These are phyloP conservation scores for Gouania willdenowi DNA, from an alignment of 2,797 vertebrate species.

Conservation along the genomic window DNA sequence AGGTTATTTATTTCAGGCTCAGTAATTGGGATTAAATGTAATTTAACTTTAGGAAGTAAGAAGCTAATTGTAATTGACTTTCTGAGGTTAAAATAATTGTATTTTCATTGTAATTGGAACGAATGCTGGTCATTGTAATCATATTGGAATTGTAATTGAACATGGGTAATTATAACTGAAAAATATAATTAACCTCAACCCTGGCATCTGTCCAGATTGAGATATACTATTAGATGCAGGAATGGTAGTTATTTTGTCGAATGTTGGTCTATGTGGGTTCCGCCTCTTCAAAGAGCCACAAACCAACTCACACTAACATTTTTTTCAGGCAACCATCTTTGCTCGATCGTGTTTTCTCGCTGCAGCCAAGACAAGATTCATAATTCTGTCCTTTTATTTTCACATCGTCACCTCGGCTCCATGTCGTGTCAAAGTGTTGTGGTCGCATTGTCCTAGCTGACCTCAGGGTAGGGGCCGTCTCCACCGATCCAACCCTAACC, in stretches of 20 bases:
- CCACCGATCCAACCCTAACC: slow-evolving; percentile 84
- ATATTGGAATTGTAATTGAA: too few species aligned
- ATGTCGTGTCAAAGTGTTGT: slow-evolving; percentile 78
- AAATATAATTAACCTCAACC: too few species aligned
- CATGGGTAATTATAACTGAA: too few species aligned
- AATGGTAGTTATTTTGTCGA: slow-evolving; percentile 40
- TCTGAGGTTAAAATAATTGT: too few species aligned
- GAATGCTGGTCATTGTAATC: too few species aligned
- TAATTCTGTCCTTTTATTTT: slow-evolving; percentile 91
- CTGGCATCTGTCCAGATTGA: slow-evolving; percentile 71
- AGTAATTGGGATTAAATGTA: too few species aligned
- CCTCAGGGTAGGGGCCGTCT: slow-evolving; percentile 86
- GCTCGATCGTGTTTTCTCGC: slow-evolving; percentile 81
- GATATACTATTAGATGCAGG: slow-evolving; percentile 49
- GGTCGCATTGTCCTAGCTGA: slow-evolving; percentile 79
- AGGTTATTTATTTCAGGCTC: too few species aligned
- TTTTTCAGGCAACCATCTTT: slow-evolving; percentile 88
- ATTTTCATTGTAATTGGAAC: too few species aligned
- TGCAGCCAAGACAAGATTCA: slow-evolving; percentile 82
- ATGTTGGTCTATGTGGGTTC: too few species aligned
- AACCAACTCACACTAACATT: slow-evolving; percentile 84
- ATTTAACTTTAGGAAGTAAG: too few species aligned
- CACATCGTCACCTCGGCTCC: slow-evolving; percentile 91
- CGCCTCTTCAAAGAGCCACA: slow-evolving; percentile 58
- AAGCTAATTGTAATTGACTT: slow-evolving; percentile 76